Percentiles rank a stretch among this genome's conserved stretches.
Evolutionary conservation across 2,113 vertebrate species (phyloP).

Genomic region (Carassius auratus): DNA sequence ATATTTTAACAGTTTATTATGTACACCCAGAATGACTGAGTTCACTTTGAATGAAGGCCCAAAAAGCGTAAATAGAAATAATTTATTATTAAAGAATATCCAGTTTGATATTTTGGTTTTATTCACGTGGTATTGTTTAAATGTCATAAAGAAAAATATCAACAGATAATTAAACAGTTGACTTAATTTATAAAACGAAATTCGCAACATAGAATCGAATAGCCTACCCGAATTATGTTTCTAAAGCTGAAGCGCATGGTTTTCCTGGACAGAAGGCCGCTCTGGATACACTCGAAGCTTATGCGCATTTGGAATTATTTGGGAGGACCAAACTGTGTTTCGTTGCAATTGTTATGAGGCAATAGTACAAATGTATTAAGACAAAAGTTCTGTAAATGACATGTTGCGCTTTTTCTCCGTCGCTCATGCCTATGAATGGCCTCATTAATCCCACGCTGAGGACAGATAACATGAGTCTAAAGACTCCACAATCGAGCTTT

Average conservation of each 20-base stretch:
- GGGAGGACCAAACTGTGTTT: constrained; percentile 47
- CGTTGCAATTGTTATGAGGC: constrained; percentile 19
- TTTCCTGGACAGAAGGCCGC: background rate
- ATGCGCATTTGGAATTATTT: constrained; percentile 35
- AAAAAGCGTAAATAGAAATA: no score
- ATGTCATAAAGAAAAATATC: background rate
- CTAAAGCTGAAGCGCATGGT: background rate
- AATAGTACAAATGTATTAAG: constrained; percentile 53
- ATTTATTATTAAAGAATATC: no score
- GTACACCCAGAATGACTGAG: no score
- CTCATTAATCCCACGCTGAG: constrained; percentile 46
- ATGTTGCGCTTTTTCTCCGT: constrained; percentile 50
- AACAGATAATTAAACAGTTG: background rate
- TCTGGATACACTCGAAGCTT: background rate
- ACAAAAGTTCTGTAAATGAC: constrained; percentile 51
- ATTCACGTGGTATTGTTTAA: background rate
- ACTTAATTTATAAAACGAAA: background rate
- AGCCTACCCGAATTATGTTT: no score
- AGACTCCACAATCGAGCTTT: constrained; percentile 67
- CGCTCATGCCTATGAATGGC: constrained; percentile 53
- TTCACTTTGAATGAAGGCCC: no score
- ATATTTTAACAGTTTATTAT: no score
- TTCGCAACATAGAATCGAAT: background rate
- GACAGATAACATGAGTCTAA: constrained; percentile 48
- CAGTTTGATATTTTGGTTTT: background rate